Evolutionary conservation across 2,113 vertebrate species (phyloP).

Genomic region (Pantherophis guttatus): DNA sequence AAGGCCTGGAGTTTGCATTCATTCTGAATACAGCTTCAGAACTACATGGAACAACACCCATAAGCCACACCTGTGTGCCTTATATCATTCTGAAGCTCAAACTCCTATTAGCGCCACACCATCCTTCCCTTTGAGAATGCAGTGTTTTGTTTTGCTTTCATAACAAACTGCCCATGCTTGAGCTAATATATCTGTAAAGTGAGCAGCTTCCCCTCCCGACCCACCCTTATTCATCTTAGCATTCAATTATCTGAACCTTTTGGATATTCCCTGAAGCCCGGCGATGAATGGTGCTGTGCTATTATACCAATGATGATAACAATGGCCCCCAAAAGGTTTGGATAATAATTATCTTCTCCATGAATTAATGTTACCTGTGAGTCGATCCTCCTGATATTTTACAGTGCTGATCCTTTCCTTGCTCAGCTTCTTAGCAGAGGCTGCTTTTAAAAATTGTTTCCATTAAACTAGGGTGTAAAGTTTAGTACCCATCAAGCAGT

Average conservation of each 20-base stretch:
- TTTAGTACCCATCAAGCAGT: not conserved
- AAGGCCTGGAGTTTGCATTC: not conserved
- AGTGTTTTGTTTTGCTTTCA: not conserved
- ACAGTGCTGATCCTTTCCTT: not conserved
- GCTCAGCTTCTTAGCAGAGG: not conserved
- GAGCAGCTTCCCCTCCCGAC: not conserved
- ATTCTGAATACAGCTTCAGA: not conserved
- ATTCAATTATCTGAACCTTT: conserved; percentile 7
- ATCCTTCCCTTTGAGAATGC: not conserved
- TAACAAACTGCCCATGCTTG: not conserved
- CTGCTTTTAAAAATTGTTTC: not conserved
- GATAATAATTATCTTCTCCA: not conserved
- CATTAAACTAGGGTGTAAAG: not conserved
- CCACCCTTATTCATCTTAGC: not conserved
- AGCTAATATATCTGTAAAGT: not conserved
- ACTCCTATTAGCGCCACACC: not conserved
- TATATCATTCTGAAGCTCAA: not conserved
- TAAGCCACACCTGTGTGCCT: not conserved
- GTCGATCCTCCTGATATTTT: not conserved
- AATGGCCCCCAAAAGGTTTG: not conserved
- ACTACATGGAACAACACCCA: not conserved
- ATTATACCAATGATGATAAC: conserved; percentile 13
- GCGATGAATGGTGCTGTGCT: not conserved
- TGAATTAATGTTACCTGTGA: conserved; percentile 14
- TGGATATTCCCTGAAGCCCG: not conserved